Evolutionary conservation across 2,888 invertebrate genomes (phyloP).

Genomic region (Coelopa pilipes): DNA sequence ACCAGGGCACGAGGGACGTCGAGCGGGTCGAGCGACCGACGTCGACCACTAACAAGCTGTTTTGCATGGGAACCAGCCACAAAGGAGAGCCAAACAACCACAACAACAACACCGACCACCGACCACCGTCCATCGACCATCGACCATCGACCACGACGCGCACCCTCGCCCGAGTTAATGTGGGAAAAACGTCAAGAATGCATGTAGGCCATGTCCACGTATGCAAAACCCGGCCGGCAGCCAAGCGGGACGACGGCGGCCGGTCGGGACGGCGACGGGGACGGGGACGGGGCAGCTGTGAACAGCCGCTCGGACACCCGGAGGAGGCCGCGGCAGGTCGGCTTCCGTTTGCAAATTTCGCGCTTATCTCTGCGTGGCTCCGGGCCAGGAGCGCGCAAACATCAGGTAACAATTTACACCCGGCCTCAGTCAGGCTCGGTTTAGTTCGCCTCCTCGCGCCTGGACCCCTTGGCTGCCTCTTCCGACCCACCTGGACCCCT

Average conservation of each 20-base stretch:
- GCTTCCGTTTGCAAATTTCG: slow-evolving; percentile 51
- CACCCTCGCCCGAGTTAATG: slow-evolving; percentile 50
- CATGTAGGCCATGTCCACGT: slow-evolving; percentile 41
- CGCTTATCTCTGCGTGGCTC: slow-evolving; percentile 43
- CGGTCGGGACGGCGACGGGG: not conserved
- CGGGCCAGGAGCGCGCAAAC: slow-evolving; percentile 38
- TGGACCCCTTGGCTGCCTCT: no score
- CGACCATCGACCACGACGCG: no score
- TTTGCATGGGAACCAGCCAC: slow-evolving; percentile 56
- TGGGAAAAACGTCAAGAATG: slow-evolving; percentile 64
- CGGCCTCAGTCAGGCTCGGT: slow-evolving; percentile 31
- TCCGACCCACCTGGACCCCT: no score
- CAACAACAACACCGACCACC: not conserved
- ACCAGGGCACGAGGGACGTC: not conserved
- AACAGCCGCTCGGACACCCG: not conserved
- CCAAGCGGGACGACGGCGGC: not conserved
- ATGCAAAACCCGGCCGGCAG: slow-evolving; percentile 23
- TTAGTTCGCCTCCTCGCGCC: no score
- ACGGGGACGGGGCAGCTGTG: slow-evolving; percentile 8
- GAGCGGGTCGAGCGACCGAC: not conserved
- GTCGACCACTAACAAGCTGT: slow-evolving; percentile 57
- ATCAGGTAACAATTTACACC: slow-evolving; percentile 43
- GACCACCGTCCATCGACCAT: no score
- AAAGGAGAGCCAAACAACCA: not conserved
- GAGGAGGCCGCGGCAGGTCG: not conserved